Evolutionary conservation across 37 sponge, comb jelly and placozoan species (phyloP), one percentile per base, ranked within the genome.

Genomic region (Ianthella basta): DNA sequence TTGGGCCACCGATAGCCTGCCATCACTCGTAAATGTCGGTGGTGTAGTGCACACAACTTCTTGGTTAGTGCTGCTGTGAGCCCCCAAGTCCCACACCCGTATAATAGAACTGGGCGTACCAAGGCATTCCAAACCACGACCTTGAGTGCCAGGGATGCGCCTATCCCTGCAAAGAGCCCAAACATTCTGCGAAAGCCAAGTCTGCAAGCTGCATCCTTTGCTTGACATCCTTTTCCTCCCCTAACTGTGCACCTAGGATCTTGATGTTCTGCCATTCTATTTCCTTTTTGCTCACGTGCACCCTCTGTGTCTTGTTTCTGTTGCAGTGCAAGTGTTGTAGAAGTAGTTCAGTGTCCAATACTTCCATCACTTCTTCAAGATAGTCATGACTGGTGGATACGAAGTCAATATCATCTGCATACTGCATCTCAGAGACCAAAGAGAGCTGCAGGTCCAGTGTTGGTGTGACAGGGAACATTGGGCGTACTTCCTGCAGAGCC

Each of bases 1-100:
- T 66, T 66, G 68, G 68, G 68, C 68, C 68, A 66, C 25, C 68
- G 68, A 66, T 66, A 66, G 27, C 68, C 68, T 25, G 68, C 68
- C 27, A 66, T 15, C 68, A 66, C 68, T 66, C 68, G 68, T 14
- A 66, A 23, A 23, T 66, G 68, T 15, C 29, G 19, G 27, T 27
- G 68, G 27, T 66, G 68, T 66, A 66, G 27, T 15, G 68, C 68
- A 66, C 68, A 66, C 14, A 66, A 27, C 68, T 66, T 66, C 68
- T 66, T 27, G 13, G 68, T 66, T n/a, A 66, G 68, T 24, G 29
- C 19, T 13, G 68, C 68, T 66, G 68, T 66, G 19, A 66, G 27
- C 13, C 68, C 68, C 68, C 68, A 66, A 14, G 68, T 66, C 68
- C 68, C 68, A 66, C 68, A 66, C 13, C 68, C 68, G 23, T 66